These are phyloP conservation scores for Paracanthobrama guichenoti DNA, from an alignment of 2,113 vertebrate species.

Conservation along the genomic window DNA sequence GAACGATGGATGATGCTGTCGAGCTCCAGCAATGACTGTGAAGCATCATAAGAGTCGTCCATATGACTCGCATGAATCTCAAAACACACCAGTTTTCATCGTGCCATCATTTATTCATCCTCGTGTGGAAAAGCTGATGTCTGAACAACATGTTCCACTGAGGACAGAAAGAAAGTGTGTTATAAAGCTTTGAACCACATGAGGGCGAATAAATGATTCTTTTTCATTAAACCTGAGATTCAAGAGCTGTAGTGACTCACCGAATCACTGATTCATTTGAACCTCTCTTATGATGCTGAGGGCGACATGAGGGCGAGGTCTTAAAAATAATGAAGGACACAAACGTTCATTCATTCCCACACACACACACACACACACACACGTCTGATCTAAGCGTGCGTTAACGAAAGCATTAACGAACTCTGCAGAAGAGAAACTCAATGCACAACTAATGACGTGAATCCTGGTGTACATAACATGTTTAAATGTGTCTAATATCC, in stretches of 20 bases:
- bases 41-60: neutral
- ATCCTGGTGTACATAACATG: constrained; percentile 68
- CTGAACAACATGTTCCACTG: neutral
- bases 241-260: neutral
- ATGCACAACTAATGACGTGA: constrained; percentile 55
- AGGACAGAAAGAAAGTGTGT: neutral
- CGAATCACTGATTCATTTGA: neutral
- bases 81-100: neutral
- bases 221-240: neutral
- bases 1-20: neutral
- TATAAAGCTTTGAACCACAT: neutral
- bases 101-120: neutral
- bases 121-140: neutral
- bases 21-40: neutral
- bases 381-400: neutral
- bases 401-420: neutral
- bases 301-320: neutral
- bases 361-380: neutral
- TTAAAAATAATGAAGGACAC: neutral
- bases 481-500: constrained; percentile 62
- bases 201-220: neutral
- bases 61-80: neutral
- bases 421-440: neutral
- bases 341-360: neutral
- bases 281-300: neutral